These are phyloP conservation scores for Aselliscus stoliczkanus DNA, from an alignment of 2,797 vertebrate genomes.

Conservation along the genomic window DNA sequence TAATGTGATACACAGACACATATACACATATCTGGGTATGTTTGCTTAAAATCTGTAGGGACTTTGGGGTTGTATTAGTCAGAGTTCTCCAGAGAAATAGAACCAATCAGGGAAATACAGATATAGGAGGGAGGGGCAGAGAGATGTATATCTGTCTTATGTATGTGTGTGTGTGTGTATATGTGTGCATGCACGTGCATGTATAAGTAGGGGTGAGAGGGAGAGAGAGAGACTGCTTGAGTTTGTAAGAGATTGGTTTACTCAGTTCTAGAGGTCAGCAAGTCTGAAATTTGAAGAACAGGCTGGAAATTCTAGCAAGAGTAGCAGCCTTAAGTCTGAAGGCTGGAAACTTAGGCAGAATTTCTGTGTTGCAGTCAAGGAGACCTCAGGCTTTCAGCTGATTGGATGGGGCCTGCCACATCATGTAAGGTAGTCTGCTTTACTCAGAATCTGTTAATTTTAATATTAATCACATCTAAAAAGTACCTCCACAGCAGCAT, in stretches of 20 bases:
- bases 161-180: not conserved
- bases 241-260: not conserved
- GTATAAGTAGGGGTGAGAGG: not conserved
- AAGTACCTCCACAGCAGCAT: not conserved
- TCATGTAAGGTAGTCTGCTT: not conserved
- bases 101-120: not conserved
- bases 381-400: not conserved
- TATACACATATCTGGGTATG: not conserved
- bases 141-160: not conserved
- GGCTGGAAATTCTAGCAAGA: not conserved
- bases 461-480: not conserved
- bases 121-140: not conserved
- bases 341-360: not conserved
- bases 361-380: not conserved
- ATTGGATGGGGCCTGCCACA: not conserved
- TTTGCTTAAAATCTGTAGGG: not conserved
- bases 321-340: not conserved
- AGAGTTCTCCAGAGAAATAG: not conserved
- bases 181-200: not conserved
- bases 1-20: not conserved
- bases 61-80: not conserved
- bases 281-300: not conserved
- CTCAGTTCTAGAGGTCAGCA: not conserved
- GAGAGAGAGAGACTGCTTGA: not conserved
- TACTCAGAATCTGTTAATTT: not conserved